Evolutionary conservation across 2,113 vertebrate species (phyloP).

Genomic region (Gasterosteus aculeatus): DNA sequence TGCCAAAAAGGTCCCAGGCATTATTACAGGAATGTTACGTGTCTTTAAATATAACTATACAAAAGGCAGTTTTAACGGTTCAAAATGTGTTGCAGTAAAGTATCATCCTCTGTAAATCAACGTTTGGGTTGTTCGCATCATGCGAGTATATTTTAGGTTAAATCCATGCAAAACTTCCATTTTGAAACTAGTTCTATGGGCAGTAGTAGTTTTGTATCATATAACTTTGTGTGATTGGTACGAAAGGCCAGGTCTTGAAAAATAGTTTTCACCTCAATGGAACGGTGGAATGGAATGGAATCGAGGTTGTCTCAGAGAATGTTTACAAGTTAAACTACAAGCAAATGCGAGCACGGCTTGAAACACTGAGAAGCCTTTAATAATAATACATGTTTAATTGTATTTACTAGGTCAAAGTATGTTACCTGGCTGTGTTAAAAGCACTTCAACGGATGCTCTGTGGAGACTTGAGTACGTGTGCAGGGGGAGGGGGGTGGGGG

Average conservation of each 20-base stretch:
- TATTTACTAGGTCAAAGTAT: background rate
- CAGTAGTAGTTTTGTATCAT: no score
- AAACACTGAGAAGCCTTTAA: background rate
- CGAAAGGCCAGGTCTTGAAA: no score
- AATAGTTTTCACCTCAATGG: no score
- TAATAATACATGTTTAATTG: background rate
- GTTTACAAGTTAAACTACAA: background rate
- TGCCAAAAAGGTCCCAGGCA: background rate
- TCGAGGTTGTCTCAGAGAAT: background rate
- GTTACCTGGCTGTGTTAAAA: conserved; percentile 3
- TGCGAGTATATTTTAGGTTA: background rate
- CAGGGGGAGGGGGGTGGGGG: conserved; percentile 7
- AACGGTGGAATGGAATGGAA: background rate
- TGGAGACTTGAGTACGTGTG: conserved; percentile 18
- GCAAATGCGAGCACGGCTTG: background rate
- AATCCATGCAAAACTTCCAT: no score
- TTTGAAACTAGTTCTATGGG: no score
- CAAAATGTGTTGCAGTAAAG: background rate
- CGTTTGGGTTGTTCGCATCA: background rate
- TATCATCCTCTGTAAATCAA: background rate
- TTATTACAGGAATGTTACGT: background rate
- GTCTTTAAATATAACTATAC: background rate
- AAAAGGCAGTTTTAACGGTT: background rate
- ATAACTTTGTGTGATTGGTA: no score
- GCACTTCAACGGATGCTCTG: conserved; percentile 16